phyloP scores from a whole-genome alignment of 2,113 vertebrate species.

The Donacobius atricapilla region DNA sequence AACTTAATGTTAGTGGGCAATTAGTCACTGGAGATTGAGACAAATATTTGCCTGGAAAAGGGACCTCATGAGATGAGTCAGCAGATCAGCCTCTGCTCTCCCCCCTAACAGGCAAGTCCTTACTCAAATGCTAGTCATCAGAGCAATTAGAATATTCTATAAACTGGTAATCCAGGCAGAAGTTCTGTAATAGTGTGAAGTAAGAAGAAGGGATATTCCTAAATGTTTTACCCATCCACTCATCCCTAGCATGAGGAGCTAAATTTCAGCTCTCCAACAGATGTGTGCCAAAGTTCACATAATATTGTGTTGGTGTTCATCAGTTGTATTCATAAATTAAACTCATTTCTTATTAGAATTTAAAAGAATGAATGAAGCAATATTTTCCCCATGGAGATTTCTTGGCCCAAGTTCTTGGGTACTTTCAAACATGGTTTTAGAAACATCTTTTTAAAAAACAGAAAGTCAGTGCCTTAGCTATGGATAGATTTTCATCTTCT shows the following conservation, averaged over 20 bases:
- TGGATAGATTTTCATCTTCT: background rate
- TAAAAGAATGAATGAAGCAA: background rate
- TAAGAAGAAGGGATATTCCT: constrained; percentile 17
- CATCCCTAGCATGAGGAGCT: background rate
- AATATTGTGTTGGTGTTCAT: background rate
- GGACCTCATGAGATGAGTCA: background rate
- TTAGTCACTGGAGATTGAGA: background rate
- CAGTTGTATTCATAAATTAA: background rate
- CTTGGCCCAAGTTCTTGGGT: background rate
- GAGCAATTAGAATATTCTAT: background rate
- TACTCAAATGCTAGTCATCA: constrained; percentile 16
- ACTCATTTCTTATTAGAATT: constrained; percentile 10
- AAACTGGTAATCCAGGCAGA: background rate
- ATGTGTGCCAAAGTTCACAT: background rate
- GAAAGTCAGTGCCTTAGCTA: background rate
- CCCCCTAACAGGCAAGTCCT: background rate
- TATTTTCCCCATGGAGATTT: background rate
- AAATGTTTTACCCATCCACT: background rate
- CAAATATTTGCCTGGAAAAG: background rate
- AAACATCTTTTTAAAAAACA: background rate
- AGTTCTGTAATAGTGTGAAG: background rate
- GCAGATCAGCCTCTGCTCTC: background rate
- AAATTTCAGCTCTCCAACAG: background rate
- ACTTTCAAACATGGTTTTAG: background rate
- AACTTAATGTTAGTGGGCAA: background rate